Evolutionary conservation across 2,888 invertebrate species (phyloP).

Genomic region (Melanostoma scalare): DNA sequence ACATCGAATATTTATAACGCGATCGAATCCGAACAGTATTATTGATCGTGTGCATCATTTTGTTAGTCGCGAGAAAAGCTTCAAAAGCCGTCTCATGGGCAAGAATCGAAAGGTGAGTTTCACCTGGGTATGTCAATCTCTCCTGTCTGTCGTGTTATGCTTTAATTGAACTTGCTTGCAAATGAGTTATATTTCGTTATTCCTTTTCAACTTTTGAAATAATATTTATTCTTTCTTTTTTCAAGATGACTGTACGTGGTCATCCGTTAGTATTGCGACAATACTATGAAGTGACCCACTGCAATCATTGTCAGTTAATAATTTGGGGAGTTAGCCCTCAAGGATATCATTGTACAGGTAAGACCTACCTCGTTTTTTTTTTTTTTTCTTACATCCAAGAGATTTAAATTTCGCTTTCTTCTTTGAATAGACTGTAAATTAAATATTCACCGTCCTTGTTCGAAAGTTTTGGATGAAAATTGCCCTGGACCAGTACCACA

Average conservation of each 20-base stretch:
- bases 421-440: conserved; percentile 88
- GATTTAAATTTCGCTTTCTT: not conserved
- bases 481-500: conserved; percentile 88
- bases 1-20: conserved; percentile 88
- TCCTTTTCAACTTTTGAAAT: not conserved
- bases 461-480: conserved; percentile 89
- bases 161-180: not conserved
- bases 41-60: conserved; percentile 91
- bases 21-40: conserved; percentile 84
- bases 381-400: conserved; percentile 21
- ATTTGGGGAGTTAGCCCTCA: conserved; percentile 98
- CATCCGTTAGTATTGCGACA: conserved; percentile 95
- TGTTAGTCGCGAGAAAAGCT: conserved; percentile 92
- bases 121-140: conserved; percentile 7
- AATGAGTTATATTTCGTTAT: not conserved
- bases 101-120: conserved; percentile 85
- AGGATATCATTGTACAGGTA: conserved; percentile 97
- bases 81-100: conserved; percentile 87
- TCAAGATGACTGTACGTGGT: conserved; percentile 90
- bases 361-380: conserved; percentile 75
- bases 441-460: conserved; percentile 92
- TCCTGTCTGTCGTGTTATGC: not conserved
- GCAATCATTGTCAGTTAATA: conserved; percentile 95
- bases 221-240: conserved; percentile 4
- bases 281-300: conserved; percentile 94